Evolutionary conservation across 2,113 vertebrate genomes (phyloP).

Genomic region (Eurypyga helias): DNA sequence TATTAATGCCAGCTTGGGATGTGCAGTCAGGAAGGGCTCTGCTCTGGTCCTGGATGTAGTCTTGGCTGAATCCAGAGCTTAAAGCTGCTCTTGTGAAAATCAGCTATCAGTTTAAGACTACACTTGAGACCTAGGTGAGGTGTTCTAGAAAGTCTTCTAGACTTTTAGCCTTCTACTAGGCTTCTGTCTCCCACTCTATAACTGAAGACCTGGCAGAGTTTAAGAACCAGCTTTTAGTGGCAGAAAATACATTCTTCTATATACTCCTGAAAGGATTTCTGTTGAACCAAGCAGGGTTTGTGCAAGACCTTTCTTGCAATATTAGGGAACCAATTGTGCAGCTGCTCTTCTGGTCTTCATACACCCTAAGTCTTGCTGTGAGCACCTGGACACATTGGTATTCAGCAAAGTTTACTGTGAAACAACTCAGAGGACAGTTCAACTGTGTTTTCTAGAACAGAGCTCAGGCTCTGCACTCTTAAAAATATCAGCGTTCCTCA

Average conservation of each 20-base stretch:
- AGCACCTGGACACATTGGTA: rapidly evolving
- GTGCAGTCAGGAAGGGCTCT: not conserved
- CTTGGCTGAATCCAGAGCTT: not conserved
- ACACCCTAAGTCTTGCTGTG: not conserved
- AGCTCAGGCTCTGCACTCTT: not conserved
- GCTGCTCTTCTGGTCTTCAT: not conserved
- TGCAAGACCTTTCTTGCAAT: not conserved
- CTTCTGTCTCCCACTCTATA: not conserved
- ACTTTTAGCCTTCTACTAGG: too few species aligned
- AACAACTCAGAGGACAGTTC: not conserved
- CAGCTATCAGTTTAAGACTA: not conserved
- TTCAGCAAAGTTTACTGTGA: not conserved
- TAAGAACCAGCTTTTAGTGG: not conserved
- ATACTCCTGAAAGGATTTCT: not conserved
- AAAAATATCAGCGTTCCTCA: not conserved
- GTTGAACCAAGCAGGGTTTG: not conserved
- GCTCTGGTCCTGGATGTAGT: not conserved
- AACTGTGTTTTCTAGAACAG: not conserved
- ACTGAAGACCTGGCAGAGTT: not conserved
- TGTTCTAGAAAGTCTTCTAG: not conserved
- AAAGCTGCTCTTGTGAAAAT: not conserved
- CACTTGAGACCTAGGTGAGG: not conserved
- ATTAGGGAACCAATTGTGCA: not conserved
- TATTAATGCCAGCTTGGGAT: not conserved
- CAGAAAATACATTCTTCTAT: not conserved